Evolutionary conservation across 2,113 vertebrate genomes (phyloP).

Genomic region (Panthera tigris): DNA sequence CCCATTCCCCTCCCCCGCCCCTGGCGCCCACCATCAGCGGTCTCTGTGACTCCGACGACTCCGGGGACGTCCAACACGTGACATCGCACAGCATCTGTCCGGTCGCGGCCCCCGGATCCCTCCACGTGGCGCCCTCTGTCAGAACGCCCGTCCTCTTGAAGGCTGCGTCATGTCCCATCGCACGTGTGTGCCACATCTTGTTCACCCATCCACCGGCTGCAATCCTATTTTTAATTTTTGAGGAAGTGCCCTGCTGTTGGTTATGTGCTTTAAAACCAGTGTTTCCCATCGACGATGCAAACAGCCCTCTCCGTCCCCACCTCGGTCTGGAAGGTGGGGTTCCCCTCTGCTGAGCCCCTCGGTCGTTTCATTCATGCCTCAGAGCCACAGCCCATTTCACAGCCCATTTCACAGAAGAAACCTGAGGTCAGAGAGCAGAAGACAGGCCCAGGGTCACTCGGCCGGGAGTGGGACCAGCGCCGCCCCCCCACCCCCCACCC

Average conservation of each 20-base stretch:
- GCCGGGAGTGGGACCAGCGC: not conserved
- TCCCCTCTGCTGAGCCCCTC: not conserved
- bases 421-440: not conserved
- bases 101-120: fast-evolving
- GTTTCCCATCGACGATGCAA: not conserved
- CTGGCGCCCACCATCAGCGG: not conserved
- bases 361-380: not conserved
- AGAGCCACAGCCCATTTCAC: not conserved
- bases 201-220: not conserved
- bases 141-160: not conserved
- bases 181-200: fast-evolving
- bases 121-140: not conserved
- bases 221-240: not conserved
- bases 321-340: not conserved
- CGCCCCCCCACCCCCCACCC: not conserved
- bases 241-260: not conserved
- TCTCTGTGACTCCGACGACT: not conserved
- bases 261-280: not conserved
- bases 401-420: not conserved
- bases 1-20: not conserved
- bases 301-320: not conserved
- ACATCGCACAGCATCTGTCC: not conserved
- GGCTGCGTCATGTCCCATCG: too few species aligned
- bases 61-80: not conserved
- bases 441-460: not conserved